A percentile compares a stretch with the other conserved stretches of the same genome.
Conservation (phyloP, 2,797 vertebrate genomes). For the Agapornis canus region DNA sequence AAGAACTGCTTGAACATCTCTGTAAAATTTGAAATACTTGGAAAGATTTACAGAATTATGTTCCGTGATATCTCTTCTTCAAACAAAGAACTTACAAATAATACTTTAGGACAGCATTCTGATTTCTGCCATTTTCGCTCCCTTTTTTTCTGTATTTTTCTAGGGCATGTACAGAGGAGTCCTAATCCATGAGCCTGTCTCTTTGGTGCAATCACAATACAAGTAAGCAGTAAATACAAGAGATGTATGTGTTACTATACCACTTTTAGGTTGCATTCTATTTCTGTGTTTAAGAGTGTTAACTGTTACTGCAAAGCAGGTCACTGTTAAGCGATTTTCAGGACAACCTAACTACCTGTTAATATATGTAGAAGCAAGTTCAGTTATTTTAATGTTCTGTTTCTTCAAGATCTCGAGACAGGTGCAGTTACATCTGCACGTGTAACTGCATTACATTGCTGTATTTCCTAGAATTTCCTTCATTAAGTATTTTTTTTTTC, state of each 20-base stretch:
- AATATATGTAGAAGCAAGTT: background rate
- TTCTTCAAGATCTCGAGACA: background rate
- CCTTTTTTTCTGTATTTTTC: background rate
- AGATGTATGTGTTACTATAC: background rate
- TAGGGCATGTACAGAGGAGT: background rate
- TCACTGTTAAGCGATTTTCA: background rate
- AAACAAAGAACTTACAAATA: background rate
- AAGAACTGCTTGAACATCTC: background rate
- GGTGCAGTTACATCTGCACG: background rate
- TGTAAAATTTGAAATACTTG: background rate
- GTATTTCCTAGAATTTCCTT: conserved; percentile 21
- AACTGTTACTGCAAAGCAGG: background rate
- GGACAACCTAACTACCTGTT: background rate
- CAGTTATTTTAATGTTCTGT: conserved; percentile 21
- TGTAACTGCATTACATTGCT: background rate
- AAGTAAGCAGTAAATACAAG: background rate
- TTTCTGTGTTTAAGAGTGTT: background rate
- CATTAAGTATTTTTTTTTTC: conserved; percentile 28
- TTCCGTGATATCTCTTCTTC: background rate
- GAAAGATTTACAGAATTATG: background rate
- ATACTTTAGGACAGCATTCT: background rate
- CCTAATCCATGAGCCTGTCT: background rate
- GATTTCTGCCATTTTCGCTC: background rate
- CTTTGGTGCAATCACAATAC: background rate
- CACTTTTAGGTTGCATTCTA: background rate